Percentiles rank a stretch among this genome's conserved stretches.
Conservation (phyloP, 2,797 vertebrate species). For the Myotis daubentonii region DNA sequence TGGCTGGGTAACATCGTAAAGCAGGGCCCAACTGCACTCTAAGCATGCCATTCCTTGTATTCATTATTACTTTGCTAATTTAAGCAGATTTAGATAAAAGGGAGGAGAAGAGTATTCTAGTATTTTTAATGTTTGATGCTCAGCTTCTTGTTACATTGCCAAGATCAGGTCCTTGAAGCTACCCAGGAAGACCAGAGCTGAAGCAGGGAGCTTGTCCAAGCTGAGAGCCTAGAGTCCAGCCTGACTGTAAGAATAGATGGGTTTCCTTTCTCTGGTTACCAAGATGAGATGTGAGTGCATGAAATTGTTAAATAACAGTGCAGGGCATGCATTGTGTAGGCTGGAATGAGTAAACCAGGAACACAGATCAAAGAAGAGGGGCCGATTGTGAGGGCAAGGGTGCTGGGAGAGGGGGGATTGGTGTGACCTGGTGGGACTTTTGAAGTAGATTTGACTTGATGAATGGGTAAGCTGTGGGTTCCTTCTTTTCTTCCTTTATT, state of each 20-base stretch:
- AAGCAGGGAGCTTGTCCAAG: background rate
- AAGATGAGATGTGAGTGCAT: background rate
- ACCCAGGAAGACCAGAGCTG: background rate
- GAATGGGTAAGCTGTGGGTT: background rate
- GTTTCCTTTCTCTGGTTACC: background rate
- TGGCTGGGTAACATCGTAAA: constrained; percentile 54
- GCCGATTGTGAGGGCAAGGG: background rate
- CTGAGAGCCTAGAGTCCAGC: background rate
- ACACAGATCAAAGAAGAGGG: background rate
- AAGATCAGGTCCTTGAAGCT: background rate
- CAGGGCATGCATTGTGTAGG: background rate
- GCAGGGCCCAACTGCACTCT: background rate
- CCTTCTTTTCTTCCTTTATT: background rate
- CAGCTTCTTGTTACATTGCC: background rate
- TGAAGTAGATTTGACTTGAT: background rate
- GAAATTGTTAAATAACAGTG: background rate
- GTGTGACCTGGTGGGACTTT: background rate
- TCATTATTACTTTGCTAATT: constrained; percentile 47
- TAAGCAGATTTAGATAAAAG: constrained; percentile 39
- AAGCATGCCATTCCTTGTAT: background rate
- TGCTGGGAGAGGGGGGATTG: background rate
- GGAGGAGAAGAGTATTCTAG: background rate
- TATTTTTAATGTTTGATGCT: constrained; percentile 48
- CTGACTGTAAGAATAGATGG: background rate
- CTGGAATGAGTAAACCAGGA: background rate